A percentile compares a stretch with the other conserved stretches of the same genome.
Conservation (phyloP, 1,140 invertebrate genomes). For the Drosophila insularis region DNA sequence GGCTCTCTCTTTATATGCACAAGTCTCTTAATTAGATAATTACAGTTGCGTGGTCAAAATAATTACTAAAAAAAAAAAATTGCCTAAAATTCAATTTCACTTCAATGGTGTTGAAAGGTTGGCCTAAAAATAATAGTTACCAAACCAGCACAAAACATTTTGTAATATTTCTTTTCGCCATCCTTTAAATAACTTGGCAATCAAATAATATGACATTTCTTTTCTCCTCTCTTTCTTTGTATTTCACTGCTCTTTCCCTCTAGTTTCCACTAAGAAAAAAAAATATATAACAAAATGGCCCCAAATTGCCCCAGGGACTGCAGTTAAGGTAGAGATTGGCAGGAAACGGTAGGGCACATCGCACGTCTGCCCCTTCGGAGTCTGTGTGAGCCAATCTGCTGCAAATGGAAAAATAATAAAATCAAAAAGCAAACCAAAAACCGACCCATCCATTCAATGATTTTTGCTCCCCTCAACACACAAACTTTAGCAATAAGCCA, state of each 20-base stretch:
- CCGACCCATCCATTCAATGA: conserved; percentile 26
- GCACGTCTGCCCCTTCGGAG: conserved; percentile 9
- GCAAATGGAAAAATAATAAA: conserved; percentile 71
- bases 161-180: conserved; percentile 1
- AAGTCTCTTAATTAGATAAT: conserved; percentile 42
- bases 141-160: background rate
- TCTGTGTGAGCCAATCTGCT: conserved; percentile 51
- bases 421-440: conserved; percentile 42
- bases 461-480: background rate
- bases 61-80: conserved; percentile 38
- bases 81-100: background rate
- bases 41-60: conserved; percentile 33
- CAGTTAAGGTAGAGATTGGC: conserved; percentile 19
- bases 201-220: conserved; percentile 22
- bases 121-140: background rate
- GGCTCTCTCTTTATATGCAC: conserved; percentile 15
- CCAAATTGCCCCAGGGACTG: conserved; percentile 11
- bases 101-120: background rate
- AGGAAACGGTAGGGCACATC: conserved; percentile 5
- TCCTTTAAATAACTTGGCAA: conserved; percentile 20
- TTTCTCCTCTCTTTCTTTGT: background rate
- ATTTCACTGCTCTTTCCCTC: background rate
- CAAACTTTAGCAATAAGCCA: conserved; percentile 50
- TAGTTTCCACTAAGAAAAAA: background rate
- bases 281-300: background rate